Evolutionary conservation across 2,113 vertebrate genomes (phyloP).

Genomic region (Hepsetus odoe): DNA sequence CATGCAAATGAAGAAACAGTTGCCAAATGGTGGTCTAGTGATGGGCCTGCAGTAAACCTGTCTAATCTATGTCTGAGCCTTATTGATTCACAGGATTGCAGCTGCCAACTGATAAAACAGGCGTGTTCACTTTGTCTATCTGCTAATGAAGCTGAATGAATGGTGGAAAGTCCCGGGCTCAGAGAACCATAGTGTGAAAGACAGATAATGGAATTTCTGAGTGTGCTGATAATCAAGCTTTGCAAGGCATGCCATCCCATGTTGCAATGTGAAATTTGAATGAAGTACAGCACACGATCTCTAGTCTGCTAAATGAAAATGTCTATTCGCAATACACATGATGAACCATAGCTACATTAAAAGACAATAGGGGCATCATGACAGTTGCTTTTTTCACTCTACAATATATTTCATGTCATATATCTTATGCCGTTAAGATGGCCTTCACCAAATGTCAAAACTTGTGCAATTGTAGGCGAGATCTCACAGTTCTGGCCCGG

Average conservation of each 20-base stretch:
- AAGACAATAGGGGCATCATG: too few species aligned
- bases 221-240: neutral
- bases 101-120: constrained; percentile 50
- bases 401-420: too few species aligned
- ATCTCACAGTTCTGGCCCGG: too few species aligned
- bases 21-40: constrained; percentile 30
- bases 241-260: neutral
- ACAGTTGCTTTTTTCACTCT: too few species aligned
- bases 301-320: too few species aligned
- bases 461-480: too few species aligned
- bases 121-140: neutral
- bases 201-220: neutral
- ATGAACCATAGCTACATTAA: neutral
- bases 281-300: neutral
- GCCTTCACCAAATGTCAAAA: too few species aligned
- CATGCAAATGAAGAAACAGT: constrained; percentile 30
- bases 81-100: constrained; percentile 28
- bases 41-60: constrained; percentile 35
- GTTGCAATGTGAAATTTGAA: neutral
- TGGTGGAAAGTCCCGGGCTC: neutral
- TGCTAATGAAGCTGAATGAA: neutral
- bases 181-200: neutral
- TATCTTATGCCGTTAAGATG: too few species aligned
- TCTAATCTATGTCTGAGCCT: constrained; percentile 47
- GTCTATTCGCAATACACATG: neutral